Conservation (phyloP, 37 sponge, comb jelly and placozoan species). For the Chondrosia reniformis region DNA sequence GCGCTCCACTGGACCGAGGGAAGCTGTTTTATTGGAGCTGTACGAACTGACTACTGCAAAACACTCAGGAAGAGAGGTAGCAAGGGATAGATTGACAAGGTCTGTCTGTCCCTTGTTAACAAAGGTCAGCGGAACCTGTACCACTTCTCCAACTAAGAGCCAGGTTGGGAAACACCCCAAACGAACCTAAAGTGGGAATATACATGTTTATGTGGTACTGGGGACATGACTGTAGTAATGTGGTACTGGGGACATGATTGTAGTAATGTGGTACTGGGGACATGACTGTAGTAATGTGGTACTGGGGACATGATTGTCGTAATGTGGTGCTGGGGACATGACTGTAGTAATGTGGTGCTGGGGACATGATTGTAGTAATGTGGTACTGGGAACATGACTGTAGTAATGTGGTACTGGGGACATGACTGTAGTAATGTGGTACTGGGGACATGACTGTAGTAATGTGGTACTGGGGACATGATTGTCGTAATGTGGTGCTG, state of each 20-base stretch:
- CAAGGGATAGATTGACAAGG: conserved; percentile 41
- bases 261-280: neutral
- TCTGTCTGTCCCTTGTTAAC: conserved; percentile 53
- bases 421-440: neutral
- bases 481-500: neutral
- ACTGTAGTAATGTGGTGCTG: neutral
- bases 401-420: too few relatives aligned
- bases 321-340: neutral
- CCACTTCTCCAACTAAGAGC: conserved; percentile 47
- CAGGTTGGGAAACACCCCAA: conserved; percentile 23
- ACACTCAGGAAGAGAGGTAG: conserved; percentile 30
- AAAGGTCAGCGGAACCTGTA: conserved; percentile 38
- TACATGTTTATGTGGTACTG: neutral
- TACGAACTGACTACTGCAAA: conserved; percentile 38
- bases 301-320: neutral
- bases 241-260: neutral
- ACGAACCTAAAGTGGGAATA: conserved; percentile 1
- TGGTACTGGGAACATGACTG: neutral
- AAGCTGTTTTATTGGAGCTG: too few relatives aligned
- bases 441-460: neutral
- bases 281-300: neutral
- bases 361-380: too few relatives aligned
- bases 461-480: neutral
- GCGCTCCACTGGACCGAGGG: too few relatives aligned
- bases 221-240: neutral